Base-by-base conservation (phyloP, 1,140 invertebrate species). In the Drosophila tristis region DNA sequence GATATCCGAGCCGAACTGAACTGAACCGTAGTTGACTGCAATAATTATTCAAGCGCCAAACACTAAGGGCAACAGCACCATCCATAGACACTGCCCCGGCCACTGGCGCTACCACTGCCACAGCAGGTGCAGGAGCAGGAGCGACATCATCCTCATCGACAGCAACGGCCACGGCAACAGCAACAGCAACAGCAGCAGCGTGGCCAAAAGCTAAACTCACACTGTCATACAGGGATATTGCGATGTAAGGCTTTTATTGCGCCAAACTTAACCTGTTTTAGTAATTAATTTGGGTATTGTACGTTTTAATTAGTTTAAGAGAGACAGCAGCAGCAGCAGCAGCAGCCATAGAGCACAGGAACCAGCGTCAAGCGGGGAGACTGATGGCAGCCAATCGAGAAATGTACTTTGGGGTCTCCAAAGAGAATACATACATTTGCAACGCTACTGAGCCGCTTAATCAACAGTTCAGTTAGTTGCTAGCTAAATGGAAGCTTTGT, bases 241-340 rank as follows among this genome's bases (percentile, higher is more conserved):
- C 11, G 49, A 77, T 85, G 74, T 67, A 65, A 70, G 81, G 71
- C 78, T 81, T 78, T 89, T 87, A 82, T 76, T 87, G 82, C 84
- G 79, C 84, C 77, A 75, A 87, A 87, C 74, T 84, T 89, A 87
- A 89, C 84, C 84, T 84, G 82, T 89, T 87, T 87, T 89, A 72
- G 84, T 87, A 89, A 87, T 82, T 87, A 87, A 87, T 87, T 89
- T 89, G 78, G 82, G 84, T 78, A 89, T 86, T 86, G 81, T 86
- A 78, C 78, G 84, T 75, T 82, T 86, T 82, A 86, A 86, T 86
- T 86, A 86, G 84, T 89, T 82, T 63, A 74, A 55, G 64, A 74
- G 71, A 39, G 35, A 39, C 35, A 39, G 4, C 35, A 39, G 35
- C 26, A 7, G 26, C 35, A 39, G 4, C 35, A 39, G 35, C 6